Base-by-base conservation (phyloP, 2,113 vertebrate genomes). In the Dinomys branickii region DNA sequence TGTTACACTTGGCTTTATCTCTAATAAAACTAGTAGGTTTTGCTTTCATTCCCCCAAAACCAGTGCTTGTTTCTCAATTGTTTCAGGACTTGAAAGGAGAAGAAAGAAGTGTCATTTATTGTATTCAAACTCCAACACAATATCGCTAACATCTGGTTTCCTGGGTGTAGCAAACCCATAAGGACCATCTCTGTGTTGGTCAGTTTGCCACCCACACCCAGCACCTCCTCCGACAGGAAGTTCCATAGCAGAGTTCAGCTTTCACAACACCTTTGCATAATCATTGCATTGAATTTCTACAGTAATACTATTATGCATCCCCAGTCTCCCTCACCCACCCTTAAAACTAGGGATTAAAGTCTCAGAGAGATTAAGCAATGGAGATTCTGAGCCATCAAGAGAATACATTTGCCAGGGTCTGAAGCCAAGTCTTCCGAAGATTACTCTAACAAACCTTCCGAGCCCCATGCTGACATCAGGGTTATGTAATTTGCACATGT, bases 121-220 rank as follows among this genome's bases (percentile, higher is more conserved):
- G 5, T 13, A 28, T 24, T 59, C 47, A 50, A 47, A 19, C 22
- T 47, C 56, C n/a, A 73, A 2, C 63, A 17, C n/a, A 3, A 3
- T 10, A 1, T 7, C 7, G 38, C 28, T 13, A 7, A 28, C 3
- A 11, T 50, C 90, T 83, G n/a, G 33, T 22, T 52, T 35, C 22
- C 20, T 1, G 1, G 54, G 16, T 5, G 19, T 0, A 7, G 19
- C 63, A 1, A 17, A 41, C 10, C 13, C 35, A 2, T 13, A 2
- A 71, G 54, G 44, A 12, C 7, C 11, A 11, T 2, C 13, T 35
- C 35, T 26, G 41, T 1, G 5, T 50, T 13, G 2, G 12, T 52
- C 30, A 3, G n/a, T 47, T 3, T 3, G 73, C 52, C 1, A 20
- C 33, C 19, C 20, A 4, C 13, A 26, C 19, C 1, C 17, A 14